Base-by-base conservation (phyloP, 2,797 vertebrate species). In the Gallinago nigripennis region DNA sequence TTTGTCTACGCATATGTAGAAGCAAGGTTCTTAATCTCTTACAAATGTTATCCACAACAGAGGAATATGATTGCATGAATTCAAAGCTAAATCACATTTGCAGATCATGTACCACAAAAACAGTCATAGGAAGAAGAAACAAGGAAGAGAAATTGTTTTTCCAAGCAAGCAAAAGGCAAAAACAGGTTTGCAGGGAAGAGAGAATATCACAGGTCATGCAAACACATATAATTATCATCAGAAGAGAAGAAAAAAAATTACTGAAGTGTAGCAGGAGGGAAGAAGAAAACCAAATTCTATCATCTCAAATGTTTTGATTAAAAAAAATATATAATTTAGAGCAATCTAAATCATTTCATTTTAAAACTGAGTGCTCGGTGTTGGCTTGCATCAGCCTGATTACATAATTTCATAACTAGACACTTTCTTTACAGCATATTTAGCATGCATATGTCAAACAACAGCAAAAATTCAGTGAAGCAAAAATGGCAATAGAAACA, bases 231-330 rank as follows among this genome's bases (percentile, higher is more conserved):
- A 69, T 63, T 51, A 88, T 86, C 81, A 96, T 66, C 88, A 96
- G 61, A 80, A 92, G 70, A 86, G 33, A 80, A 33, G 11, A 19
- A 15, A 41, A n/a, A 27, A 23, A 76, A 87, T 91, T 66, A 90
- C 2, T 92, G 18, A 81, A 88, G 51, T 48, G 33, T 31, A 88
- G 92, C 92, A 95, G 53, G 76, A 96, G 48, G 77, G 90, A 68
- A 86, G 76, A 96, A 57, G 54, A 95, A 96, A 97, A 95, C 71
- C 91, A 92, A 91, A 94, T 54, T 94, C 50, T 88, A 90, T 39
- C 39, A 91, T 61, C 87, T 91, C 70, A 91, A 87, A 92, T 83
- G 82, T 94, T 94, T 87, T 76, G 89, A 94, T 86, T 95, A 60
- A 83, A 86, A 96, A 86, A 86, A 63, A 87, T 37, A 89, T 69